Conservation (phyloP, 2,888 invertebrate genomes). For the Cephus rjabovi region DNA sequence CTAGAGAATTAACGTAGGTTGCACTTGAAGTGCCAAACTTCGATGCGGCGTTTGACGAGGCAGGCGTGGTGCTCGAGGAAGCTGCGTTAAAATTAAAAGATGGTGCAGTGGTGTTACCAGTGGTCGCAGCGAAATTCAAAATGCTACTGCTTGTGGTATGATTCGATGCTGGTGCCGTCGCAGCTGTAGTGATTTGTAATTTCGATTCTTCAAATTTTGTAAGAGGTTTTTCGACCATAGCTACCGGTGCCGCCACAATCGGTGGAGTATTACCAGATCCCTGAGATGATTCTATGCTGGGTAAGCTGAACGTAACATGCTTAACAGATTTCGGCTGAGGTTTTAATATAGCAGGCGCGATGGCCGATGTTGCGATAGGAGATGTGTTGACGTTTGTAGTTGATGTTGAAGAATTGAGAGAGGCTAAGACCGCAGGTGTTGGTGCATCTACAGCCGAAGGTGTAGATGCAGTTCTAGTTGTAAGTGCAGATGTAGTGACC, state of each 20-base stretch:
- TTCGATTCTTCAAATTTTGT: neutral
- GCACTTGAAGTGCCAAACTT: constrained; percentile 10
- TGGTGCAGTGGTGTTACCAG: neutral
- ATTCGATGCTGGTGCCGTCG: neutral
- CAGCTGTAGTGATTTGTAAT: constrained; percentile 1
- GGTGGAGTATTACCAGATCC: neutral
- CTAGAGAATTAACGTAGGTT: neutral
- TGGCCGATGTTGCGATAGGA: constrained; percentile 56
- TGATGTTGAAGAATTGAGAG: constrained; percentile 51
- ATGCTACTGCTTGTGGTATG: neutral
- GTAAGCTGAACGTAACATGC: constrained; percentile 51
- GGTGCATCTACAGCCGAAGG: constrained; percentile 23
- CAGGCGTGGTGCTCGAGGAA: neutral
- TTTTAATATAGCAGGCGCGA: constrained; percentile 44
- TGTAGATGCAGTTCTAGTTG: constrained; percentile 16
- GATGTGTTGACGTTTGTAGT: constrained; percentile 59
- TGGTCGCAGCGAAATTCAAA: neutral
- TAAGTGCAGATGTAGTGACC: neutral
- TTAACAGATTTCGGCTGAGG: constrained; percentile 32
- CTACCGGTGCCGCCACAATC: neutral
- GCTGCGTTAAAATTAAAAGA: constrained; percentile 20
- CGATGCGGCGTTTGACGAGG: constrained; percentile 6
- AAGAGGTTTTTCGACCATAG: neutral
- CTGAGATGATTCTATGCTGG: constrained; percentile 22
- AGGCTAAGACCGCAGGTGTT: constrained; percentile 12